These are phyloP conservation scores for Atherinomorus stipes DNA, from an alignment of 2,113 vertebrate genomes.

Conservation along the genomic window DNA sequence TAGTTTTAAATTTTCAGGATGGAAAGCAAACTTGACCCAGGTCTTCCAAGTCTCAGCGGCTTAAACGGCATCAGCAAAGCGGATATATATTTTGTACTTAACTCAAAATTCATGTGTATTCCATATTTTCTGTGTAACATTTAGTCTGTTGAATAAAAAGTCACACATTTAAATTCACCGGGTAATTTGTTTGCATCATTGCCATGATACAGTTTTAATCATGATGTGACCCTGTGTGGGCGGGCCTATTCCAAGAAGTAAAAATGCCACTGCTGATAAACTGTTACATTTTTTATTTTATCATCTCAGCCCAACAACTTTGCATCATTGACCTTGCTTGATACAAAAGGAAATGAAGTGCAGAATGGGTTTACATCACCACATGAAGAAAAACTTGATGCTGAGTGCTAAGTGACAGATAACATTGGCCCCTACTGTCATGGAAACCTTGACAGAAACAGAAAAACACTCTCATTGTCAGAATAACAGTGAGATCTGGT, in stretches of 20 bases:
- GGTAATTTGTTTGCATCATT: constrained; percentile 10
- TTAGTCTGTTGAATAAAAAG: background rate
- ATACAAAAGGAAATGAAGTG: constrained; percentile 34
- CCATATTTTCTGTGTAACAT: background rate
- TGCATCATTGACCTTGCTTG: constrained; percentile 51
- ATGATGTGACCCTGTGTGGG: constrained; percentile 41
- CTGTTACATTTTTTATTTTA: constrained; percentile 33
- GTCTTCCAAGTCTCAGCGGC: no score
- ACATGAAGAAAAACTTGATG: constrained; percentile 21
- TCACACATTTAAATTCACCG: constrained; percentile 5
- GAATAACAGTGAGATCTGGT: background rate
- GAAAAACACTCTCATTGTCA: constrained; percentile 23
- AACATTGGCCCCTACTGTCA: constrained; percentile 18
- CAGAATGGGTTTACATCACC: constrained; percentile 33
- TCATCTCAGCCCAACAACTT: constrained; percentile 40
- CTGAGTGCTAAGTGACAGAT: constrained; percentile 40
- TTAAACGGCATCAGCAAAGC: no score
- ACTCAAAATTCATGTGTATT: background rate
- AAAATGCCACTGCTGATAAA: constrained; percentile 32
- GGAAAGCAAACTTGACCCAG: no score
- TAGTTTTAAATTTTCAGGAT: no score
- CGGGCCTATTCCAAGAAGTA: constrained; percentile 20
- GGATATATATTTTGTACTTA: background rate
- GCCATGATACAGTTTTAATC: constrained; percentile 28
- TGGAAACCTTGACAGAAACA: constrained; percentile 19